Base-by-base conservation (phyloP, 2,113 vertebrate genomes). In the Planiliza haematocheilus region DNA sequence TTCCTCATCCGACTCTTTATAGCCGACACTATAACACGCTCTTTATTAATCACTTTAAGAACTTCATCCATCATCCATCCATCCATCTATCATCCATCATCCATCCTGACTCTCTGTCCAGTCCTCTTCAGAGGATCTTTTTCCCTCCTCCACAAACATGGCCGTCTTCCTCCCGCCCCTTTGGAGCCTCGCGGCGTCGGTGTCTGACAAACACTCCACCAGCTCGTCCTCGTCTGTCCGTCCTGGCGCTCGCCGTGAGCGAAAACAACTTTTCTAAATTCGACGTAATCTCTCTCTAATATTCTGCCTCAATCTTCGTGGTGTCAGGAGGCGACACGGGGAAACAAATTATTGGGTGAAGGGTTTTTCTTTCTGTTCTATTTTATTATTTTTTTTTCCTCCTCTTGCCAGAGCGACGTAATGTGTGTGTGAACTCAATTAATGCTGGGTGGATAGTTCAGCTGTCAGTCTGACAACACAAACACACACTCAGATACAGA, bases 381-480 rank as follows among this genome's bases (percentile, higher is more conserved):
- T 41, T 13, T 42, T 64, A 1, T 78, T 18, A 66, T 77, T 8
- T 60, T 57, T 67, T 64, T 58, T 67, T 17, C 11, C 13, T 16
- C 34, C 67, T 51, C 24, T 30, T 30, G 24, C 24, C 24, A 2
- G 38, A 51, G 43, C 36, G 24, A 68, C 46, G 43, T 59, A 70
- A 71, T 79, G 77, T 62, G 64, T 76, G 30, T 52, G 71, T 72
- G 81, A 80, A 84, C 84, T 86, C 75, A 82, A 74, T 82, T 82
- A 77, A 82, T 67, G 72, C 66, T 7, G 51, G 72, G 79, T 51
- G 61, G 81, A 72, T 56, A 77, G 84, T 86, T 82, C 75, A 83
- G 74, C 71, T 71, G 72, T 84, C 78, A 82, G 56, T 67, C 42
- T 66, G 67, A 77, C 21, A 64, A 41, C 45, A 65, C 76, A 43